Evolutionary conservation across 2,797 vertebrate genomes (phyloP), one percentile per base, ranked within the genome.

Genomic region (Heliangelus exortis): DNA sequence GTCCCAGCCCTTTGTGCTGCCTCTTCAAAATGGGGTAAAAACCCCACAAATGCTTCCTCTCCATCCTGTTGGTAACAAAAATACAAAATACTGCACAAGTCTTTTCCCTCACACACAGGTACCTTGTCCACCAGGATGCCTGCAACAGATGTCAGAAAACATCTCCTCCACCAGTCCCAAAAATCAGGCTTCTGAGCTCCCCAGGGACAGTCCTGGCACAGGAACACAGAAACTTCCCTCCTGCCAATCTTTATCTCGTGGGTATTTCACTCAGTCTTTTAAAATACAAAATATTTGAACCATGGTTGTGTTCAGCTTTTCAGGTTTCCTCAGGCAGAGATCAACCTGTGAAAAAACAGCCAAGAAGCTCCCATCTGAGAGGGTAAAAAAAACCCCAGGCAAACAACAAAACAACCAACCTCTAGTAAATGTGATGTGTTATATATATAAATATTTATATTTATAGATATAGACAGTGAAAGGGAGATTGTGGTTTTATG

Each of bases 401-500:
- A 41, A 39, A 13, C 10, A 39, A 39, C 39, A 39, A 39, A 39
- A 41, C 39, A 41, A 41, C 39, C 39, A 14, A 34, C 62, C 84
- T 77, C 78, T 54, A 84, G 66, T 58, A 94, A 93, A 81, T 90
- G 91, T 93, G 94, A 90, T 53, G 25, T 78, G 73, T 72, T 29
- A 67, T 34, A 84, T 54, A 94, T 83, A 96, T 93, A 96, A 92
- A 96, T 96, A 95, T 82, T 84, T 84, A 75, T 88, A 92, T 89
- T 89, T 94, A 93, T 91, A 96, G 92, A 67, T 94, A 95, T 21
- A 90, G 95, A 96, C 67, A 94, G 94, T 80, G 77, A 94, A 95
- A 96, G 92, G 89, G 96, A 96, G 91, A 93, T 66, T 92, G 94
- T 90, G 92, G 89, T 63, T 95, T 96, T 82, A 76, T 34, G 83